Evolutionary conservation across 1,140 invertebrate genomes (phyloP), one percentile per base, ranked within the genome.

Genomic region (Drosophila busckii): DNA sequence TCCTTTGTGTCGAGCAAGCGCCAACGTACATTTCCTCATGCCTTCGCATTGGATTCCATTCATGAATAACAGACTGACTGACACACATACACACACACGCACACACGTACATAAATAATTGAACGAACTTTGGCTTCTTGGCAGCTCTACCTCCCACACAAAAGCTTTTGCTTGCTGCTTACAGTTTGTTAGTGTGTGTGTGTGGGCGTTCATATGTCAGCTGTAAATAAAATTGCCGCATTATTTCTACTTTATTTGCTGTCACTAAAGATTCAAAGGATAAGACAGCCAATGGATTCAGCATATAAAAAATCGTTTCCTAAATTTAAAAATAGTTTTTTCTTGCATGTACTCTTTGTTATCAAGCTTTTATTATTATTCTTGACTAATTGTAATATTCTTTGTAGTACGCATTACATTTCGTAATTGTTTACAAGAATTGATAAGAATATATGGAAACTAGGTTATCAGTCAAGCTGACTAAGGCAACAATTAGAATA

Each of bases 181-280:
- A n/a, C n/a, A n/a, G n/a, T n/a, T n/a, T n/a, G n/a, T n/a, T 23
- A 5, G 31, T 55, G 28, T 16, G 45, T 37, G 37, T 25, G 25
- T 48, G 70, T 75, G 58, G 70, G 70, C 64, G 70, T 69, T 59
- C 34, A 63, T 54, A 45, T 64, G 64, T 58, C 70, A 69, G 64
- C 64, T 55, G 70, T 75, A 75, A 75, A 75, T 70, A 75, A 68
- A 75, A 76, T 65, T 65, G 56, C 20, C 62, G 53, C 53, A 45
- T 69, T 59, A 34, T 41, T 12, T 48, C 37, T 46, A 28, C 48
- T 60, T 60, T 52, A 23, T 35, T 10, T 13, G 12, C 34, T 25
- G 7, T n/a, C 16, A 16, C 10, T 29, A 48, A 35, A 16, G n/a
- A n/a, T n/a, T n/a, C n/a, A n/a, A n/a, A n/a, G n/a, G n/a, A n/a